Base-by-base conservation (phyloP, 30 jellyfish, hydroid and myxozoan genomes). In the Hydractinia symbiolongicarpus region DNA sequence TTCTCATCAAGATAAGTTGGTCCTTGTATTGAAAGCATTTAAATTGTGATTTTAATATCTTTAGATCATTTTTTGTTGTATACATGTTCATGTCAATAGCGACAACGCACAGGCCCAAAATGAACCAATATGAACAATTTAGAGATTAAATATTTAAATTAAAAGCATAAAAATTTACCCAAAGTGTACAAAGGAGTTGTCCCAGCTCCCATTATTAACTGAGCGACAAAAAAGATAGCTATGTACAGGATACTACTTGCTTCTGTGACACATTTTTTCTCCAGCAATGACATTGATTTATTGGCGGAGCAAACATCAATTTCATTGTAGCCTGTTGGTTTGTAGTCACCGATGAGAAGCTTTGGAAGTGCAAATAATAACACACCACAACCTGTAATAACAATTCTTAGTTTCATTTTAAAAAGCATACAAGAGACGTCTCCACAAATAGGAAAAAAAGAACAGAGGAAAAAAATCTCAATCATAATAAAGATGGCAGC, bases 1-100 rank as follows among this genome's bases (percentile, higher is more conserved):
- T 86, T 91, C 56, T 91, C 97, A 57, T 91, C 97, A 61, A 91
- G 67, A 67, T 79, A 91, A 40, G 96, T 87, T 44, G 96, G 97
- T 15, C 91, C 85, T 77, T 4, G 16, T 66, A 66, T 30, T 30
- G 44, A 30, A 30, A 30, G 44, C 44, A 30, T 30, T 30, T 30
- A 30, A 1, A 64, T 64, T 16, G 3, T 58, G 19, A 58, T 3
- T 58, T 11, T 58, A 11, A 58, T 11, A 16, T 3, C 0, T 11
- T 13, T 3, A 58, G 3, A 11, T 58, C 69, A 58, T 11, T 13
- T 13, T 16, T 58, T 13, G 69, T 58, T 58, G 44, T 30, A 30
- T 30, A 30, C 44, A 30, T 30, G 2, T 30, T 30, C 44, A 30
- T 30, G 44, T 30, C 44, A 2, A 30, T 30, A 30, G 44, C 44